phyloP scores from a whole-genome alignment of 2,797 vertebrate genomes.

The Cyclura pinguis region DNA sequence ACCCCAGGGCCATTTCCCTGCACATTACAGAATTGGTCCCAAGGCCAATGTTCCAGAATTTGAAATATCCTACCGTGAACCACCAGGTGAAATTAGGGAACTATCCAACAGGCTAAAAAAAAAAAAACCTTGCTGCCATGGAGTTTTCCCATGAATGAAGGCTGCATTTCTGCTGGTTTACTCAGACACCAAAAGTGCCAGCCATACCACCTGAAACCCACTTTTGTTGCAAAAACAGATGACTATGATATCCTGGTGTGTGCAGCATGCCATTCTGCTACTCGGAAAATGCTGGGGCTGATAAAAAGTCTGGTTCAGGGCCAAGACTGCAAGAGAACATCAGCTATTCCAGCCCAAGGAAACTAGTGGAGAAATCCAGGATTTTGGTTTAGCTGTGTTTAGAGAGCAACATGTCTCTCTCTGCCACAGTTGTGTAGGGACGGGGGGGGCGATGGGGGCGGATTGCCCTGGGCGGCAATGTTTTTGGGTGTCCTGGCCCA shows the following conservation, averaged over 20 bases:
- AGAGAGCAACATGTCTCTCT: too few species aligned
- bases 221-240: neutral
- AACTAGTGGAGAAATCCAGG: neutral
- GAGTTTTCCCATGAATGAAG: neutral
- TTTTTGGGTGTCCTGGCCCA: too few species aligned
- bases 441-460: too few species aligned
- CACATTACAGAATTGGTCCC: neutral
- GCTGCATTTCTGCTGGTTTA: conserved; percentile 17
- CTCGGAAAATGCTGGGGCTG: neutral
- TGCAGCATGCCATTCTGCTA: neutral
- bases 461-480: too few species aligned
- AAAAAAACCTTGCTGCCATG: neutral
- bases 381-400: neutral
- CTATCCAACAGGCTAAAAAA: neutral
- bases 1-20: conserved; percentile 5
- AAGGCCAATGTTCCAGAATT: neutral
- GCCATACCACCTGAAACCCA: neutral
- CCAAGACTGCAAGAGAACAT: neutral
- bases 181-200: neutral
- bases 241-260: neutral
- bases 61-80: conserved; percentile 9
- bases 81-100: conserved; percentile 18
- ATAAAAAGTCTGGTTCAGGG: neutral
- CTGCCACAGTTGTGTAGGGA: too few species aligned
- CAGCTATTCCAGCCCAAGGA: too few species aligned